Base-by-base conservation (phyloP, 1,140 invertebrate species). In the Drosophila obscura region DNA sequence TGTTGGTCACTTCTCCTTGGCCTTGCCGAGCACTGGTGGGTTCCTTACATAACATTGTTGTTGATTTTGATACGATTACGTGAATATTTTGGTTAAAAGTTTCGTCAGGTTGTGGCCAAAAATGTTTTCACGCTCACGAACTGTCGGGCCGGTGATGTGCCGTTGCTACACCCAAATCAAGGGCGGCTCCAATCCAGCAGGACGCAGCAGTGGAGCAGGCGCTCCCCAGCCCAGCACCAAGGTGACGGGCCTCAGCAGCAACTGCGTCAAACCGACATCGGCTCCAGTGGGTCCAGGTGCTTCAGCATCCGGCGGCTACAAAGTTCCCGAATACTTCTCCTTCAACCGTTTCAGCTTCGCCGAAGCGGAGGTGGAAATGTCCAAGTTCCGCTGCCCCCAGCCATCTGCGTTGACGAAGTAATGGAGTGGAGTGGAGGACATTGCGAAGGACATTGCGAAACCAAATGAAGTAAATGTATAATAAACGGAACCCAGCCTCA, bases 291-390 rank as follows among this genome's bases (percentile, higher is more conserved):
- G 95, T 5, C 96, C 96, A 43, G 95, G 94, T 44, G 96, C 96
- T 35, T 93, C 94, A 1, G 96, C 96, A 88, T 92, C 93, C 63
- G 94, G 93, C 35, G 93, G 94, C 2, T 98, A 98, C 84, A 97
- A 97, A 92, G 96, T 96, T 80, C 96, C 96, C 0, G 97, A 98
- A 92, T 97, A 97, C 89, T 98, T 95, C 82, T 94, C 94, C 72
- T 97, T 97, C 79, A 94, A 97, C 80, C 93, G 94, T 24, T 95
- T 94, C 77, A 96, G 95, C 64, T 97, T 95, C 82, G 96, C 94
- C 74, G 96, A 98, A 92, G 95, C 96, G 51, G 96, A 98, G 93
- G 94, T 97, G 15, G 96, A 97, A 93, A 95, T 98, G 95, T 92
- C 93, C 11, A 95, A 96, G 84, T 96, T 94, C 80, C 94, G 97